Evolutionary conservation across 2,113 vertebrate genomes (phyloP).

Genomic region (Ploceus nigricollis): DNA sequence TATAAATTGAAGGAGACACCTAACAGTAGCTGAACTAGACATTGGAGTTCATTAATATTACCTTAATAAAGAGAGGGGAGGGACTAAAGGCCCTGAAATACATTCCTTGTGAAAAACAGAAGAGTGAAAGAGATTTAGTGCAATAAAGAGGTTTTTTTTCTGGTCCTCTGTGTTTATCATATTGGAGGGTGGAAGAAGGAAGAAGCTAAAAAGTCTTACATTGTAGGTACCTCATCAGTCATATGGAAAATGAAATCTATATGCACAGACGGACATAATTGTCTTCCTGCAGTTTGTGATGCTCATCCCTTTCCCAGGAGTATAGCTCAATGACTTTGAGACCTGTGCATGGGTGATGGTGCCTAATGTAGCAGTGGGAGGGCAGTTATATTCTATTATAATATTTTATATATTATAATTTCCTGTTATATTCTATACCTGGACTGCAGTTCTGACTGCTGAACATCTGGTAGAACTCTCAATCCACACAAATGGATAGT

Average conservation of each 20-base stretch:
- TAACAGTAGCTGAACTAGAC: background rate
- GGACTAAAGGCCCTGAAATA: background rate
- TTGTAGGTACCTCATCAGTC: background rate
- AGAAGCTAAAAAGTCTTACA: background rate
- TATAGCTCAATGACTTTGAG: background rate
- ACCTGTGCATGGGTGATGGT: background rate
- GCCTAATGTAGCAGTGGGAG: background rate
- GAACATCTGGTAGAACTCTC: background rate
- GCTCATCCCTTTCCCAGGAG: background rate
- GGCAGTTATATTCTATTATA: too few species aligned
- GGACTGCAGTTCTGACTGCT: background rate
- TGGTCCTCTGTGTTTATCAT: background rate
- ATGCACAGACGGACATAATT: background rate
- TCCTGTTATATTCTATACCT: rapidly evolving
- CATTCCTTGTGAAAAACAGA: background rate
- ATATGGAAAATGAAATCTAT: background rate
- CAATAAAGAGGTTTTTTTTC: background rate
- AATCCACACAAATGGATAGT: background rate
- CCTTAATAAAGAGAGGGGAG: background rate
- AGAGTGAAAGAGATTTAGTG: background rate
- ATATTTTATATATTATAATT: too few species aligned
- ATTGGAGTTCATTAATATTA: slow-evolving; percentile 4
- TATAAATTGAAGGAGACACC: slow-evolving; percentile 8
- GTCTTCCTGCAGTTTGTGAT: background rate
- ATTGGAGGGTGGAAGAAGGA: background rate